Evolutionary conservation across 2,113 vertebrate species (phyloP).

Genomic region (Lichenostomus cassidix): DNA sequence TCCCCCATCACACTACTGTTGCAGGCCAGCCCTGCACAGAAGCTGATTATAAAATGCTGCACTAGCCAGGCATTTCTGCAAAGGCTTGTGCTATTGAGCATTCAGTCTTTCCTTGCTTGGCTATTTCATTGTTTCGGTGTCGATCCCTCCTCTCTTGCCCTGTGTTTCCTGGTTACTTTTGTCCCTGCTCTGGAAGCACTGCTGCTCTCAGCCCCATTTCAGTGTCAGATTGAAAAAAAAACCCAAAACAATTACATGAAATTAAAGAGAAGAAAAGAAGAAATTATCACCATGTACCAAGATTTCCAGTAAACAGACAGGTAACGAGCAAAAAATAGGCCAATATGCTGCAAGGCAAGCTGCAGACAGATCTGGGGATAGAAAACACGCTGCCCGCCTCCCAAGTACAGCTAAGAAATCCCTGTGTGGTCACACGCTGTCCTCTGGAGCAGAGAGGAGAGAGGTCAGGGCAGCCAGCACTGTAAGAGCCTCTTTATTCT

Average conservation of each 20-base stretch:
- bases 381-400: background rate
- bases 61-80: slow-evolving; percentile 65
- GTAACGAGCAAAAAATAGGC: slow-evolving; percentile 27
- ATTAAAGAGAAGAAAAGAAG: slow-evolving; percentile 29
- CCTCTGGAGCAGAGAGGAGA: slow-evolving; percentile 59
- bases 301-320: slow-evolving; percentile 47
- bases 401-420: slow-evolving; percentile 51
- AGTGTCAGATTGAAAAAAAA: background rate
- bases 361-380: slow-evolving; percentile 12
- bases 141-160: slow-evolving; percentile 68
- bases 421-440: slow-evolving; percentile 69
- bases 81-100: slow-evolving; percentile 71
- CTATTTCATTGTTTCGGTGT: slow-evolving; percentile 69
- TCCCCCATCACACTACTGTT: slow-evolving; percentile 57
- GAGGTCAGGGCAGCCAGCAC: slow-evolving; percentile 63
- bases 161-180: slow-evolving; percentile 70
- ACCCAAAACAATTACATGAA: background rate
- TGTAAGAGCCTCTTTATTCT: slow-evolving; percentile 67
- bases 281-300: background rate
- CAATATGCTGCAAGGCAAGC: background rate
- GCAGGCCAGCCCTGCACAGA: slow-evolving; percentile 62
- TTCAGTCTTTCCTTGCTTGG: slow-evolving; percentile 68
- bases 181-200: slow-evolving; percentile 64
- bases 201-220: slow-evolving; percentile 53
- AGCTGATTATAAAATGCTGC: slow-evolving; percentile 63